Percentiles rank a stretch among this genome's conserved stretches.
Conservation (phyloP, 2,797 vertebrate genomes). For the Eurystomus glaucurus region DNA sequence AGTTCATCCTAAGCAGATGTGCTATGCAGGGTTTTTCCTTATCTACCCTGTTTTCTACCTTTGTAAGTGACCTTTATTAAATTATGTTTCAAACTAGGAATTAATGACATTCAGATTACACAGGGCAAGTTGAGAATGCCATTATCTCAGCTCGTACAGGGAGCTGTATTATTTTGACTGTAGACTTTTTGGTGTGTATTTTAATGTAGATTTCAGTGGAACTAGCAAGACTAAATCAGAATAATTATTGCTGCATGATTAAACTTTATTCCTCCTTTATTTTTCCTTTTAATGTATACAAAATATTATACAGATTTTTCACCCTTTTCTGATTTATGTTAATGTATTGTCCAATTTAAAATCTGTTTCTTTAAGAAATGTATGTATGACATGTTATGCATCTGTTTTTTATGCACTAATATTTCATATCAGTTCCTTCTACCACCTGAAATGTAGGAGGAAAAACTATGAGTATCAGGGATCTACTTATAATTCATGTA, state of each 20-base stretch:
- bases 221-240: background rate
- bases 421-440: background rate
- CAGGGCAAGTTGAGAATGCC: constrained; percentile 6
- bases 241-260: background rate
- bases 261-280: background rate
- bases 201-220: background rate
- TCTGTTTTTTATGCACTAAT: background rate
- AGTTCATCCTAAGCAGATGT: constrained; percentile 56
- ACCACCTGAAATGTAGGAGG: background rate
- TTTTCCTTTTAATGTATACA: background rate
- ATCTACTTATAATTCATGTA: background rate
- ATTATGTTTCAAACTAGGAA: constrained; percentile 44
- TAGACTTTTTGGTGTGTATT: background rate
- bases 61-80: constrained; percentile 63
- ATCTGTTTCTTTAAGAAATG: background rate
- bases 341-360: background rate
- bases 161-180: background rate
- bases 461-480: background rate
- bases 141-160: background rate
- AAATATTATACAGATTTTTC: background rate
- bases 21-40: constrained; percentile 34
- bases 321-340: background rate
- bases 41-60: constrained; percentile 45
- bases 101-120: constrained; percentile 49
- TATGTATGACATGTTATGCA: background rate